Base-by-base conservation (phyloP, 2,888 invertebrate species). In the Xanthia icteritia region DNA sequence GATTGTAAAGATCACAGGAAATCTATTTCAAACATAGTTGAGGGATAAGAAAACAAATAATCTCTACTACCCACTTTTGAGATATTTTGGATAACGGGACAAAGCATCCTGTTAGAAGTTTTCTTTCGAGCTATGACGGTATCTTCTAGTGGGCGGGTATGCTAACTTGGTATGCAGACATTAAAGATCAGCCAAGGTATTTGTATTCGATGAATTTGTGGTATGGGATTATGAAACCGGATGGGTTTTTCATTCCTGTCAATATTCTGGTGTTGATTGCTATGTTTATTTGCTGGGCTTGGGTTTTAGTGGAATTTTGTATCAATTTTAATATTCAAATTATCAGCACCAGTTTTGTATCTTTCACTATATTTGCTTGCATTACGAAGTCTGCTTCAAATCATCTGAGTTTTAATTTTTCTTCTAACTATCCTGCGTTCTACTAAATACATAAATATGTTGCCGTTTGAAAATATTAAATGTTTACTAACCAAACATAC, bases 1-100 rank as follows among this genome's bases (percentile, higher is more conserved):
- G 75, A 76, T 85, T 78, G 73, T 85, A 81, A 87, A 86, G 82
- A 89, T 91, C 89, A 88, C 90, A 90, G 88, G 91, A 92, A 91
- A 89, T 90, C 81, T 90, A 92, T 91, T 91, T 91, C 86, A 89
- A 91, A 89, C 88, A 87, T 75, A 77, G 83, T 73, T 75, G 80
- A 51, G 48, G 74, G 84, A 77, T 79, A 81, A 87, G 82, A 86
- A 86, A 85, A 85, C 84, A 86, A 86, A 85, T 87, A 83, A 74
- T 83, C 84, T 71, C 74, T 85, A 70, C 90, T 63, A 68, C 79
- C 80, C 83, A 86, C 89, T 81, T 87, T 82, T 81, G 73, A 71
- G 79, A 83, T 83, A 77, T 77, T 82, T 84, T 74, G 39, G 61
- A 72, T 58, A 48, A 81, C 74, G 63, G 79, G 86, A 86, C 82